Percentiles rank a stretch among this genome's conserved stretches.
Conservation (phyloP, 2,113 vertebrate genomes). For the Pipa parva region DNA sequence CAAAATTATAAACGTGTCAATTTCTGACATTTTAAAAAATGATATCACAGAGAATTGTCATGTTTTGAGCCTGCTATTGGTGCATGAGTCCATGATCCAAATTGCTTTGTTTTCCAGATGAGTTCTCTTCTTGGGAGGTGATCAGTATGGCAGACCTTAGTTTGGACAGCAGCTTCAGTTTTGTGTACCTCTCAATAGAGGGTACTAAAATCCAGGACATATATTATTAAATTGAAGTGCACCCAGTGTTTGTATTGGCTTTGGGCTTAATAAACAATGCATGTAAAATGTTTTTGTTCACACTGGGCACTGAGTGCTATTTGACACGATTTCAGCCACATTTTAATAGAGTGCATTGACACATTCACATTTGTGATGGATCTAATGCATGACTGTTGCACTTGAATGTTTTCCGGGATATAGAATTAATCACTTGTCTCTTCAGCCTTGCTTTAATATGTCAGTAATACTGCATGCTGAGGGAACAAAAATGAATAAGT, state of each 20-base stretch:
- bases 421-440: no score
- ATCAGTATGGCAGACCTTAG: constrained; percentile 69
- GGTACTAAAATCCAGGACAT: constrained; percentile 41
- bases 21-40: no score
- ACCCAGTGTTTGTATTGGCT: constrained; percentile 17
- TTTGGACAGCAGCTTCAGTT: constrained; percentile 62
- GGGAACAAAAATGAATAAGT: no score
- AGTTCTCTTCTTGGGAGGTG: constrained; percentile 63
- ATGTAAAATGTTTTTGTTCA: neutral
- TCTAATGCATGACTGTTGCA: constrained; percentile 6
- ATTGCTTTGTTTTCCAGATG: constrained; percentile 59
- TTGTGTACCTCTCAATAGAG: constrained; percentile 57
- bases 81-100: neutral
- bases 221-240: constrained; percentile 3
- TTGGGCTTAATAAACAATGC: neutral
- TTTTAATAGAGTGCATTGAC: neutral
- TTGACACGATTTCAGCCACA: neutral
- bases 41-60: no score
- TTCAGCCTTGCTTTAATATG: no score
- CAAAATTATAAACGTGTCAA: no score
- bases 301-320: neutral
- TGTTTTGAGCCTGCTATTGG: no score
- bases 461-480: no score
- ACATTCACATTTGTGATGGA: constrained; percentile 1
- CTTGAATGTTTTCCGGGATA: neutral